Evolutionary conservation across 2,797 vertebrate genomes (phyloP), one percentile per base, ranked within the genome.

Genomic region (Delichon dasypus): DNA sequence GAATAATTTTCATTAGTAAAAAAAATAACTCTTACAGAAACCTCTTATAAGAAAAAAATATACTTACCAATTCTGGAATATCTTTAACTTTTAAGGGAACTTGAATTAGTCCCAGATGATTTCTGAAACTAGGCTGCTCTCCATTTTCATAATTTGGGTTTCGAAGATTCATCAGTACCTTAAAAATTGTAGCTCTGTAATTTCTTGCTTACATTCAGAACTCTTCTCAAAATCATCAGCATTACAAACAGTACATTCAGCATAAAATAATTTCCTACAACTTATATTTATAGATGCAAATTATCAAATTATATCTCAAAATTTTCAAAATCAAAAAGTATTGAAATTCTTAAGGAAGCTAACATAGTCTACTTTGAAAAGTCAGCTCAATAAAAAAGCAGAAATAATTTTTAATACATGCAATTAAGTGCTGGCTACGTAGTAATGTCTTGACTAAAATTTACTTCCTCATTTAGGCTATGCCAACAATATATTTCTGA

Each of bases 71-170:
- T 97, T 99, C 98, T 70, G 98, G 98, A 92, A 99, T 98, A 95
- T 99, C 98, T 97, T 98, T 98, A 93, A 99, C 98, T 68, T 98
- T 98, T 76, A 99, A 98, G 83, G 99, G 99, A 91, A 99, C 98
- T 91, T 99, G 99, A 96, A 99, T 99, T 95, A 99, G 98, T 23
- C 99, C 99, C 98, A 99, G 98, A 97, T 99, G 98, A 97, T 98
- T 99, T 95, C 97, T 98, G 96, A 98, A 97, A 90, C 98, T 98
- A 89, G 98, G 90, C 47, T 98, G 98, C 66, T 99, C 99, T 50
- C 98, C 98, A 95, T 97, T 98, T 82, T 99, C 98, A 64, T 98
- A 99, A 98, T 99, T 99, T 30, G 99, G 98, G 96, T 99, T 99
- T 93, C 98, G 98, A 97, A 99, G 97, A 97, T 98, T 98, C 96